A percentile compares a stretch with the other conserved stretches of the same genome.
phyloP scores from a whole-genome alignment of 2,888 invertebrate genomes.

The Polydesmus complanatus region DNA sequence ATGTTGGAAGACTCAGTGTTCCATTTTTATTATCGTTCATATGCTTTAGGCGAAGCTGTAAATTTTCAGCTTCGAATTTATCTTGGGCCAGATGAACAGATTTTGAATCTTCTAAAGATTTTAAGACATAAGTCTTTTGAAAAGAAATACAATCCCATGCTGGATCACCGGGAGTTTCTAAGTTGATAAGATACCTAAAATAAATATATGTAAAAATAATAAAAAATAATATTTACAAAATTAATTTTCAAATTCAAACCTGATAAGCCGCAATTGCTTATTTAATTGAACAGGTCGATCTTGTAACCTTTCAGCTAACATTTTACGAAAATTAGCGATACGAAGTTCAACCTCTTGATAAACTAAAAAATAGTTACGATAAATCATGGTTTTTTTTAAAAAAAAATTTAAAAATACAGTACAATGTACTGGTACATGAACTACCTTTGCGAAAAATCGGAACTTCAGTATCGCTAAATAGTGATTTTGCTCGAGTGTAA shows the following conservation, averaged over 20 bases:
- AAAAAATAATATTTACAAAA: background rate
- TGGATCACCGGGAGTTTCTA: slow-evolving; percentile 71
- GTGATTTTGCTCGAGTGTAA: slow-evolving; percentile 85
- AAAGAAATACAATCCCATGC: slow-evolving; percentile 89
- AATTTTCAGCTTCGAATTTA: background rate
- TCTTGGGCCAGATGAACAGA: slow-evolving; percentile 29
- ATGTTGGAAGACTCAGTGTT: background rate
- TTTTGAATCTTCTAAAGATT: slow-evolving; percentile 49
- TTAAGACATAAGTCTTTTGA: slow-evolving; percentile 63
- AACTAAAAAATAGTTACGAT: slow-evolving; percentile 38
- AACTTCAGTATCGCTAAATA: slow-evolving; percentile 87
- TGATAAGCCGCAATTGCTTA: slow-evolving; percentile 86
- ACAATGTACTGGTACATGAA: too few relatives aligned
- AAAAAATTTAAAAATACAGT: background rate
- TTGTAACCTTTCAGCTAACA: slow-evolving; percentile 65
- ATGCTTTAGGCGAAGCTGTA: background rate
- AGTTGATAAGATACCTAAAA: slow-evolving; percentile 47
- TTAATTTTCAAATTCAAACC: slow-evolving; percentile 33
- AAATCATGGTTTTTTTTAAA: background rate
- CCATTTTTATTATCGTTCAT: background rate
- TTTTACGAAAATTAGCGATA: slow-evolving; percentile 63
- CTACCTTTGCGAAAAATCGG: slow-evolving; percentile 58
- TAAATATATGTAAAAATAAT: slow-evolving; percentile 17
- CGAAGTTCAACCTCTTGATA: slow-evolving; percentile 81
- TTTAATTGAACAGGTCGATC: slow-evolving; percentile 85